Conservation (phyloP, 2,113 vertebrate species). For the Phainopepla nitens region DNA sequence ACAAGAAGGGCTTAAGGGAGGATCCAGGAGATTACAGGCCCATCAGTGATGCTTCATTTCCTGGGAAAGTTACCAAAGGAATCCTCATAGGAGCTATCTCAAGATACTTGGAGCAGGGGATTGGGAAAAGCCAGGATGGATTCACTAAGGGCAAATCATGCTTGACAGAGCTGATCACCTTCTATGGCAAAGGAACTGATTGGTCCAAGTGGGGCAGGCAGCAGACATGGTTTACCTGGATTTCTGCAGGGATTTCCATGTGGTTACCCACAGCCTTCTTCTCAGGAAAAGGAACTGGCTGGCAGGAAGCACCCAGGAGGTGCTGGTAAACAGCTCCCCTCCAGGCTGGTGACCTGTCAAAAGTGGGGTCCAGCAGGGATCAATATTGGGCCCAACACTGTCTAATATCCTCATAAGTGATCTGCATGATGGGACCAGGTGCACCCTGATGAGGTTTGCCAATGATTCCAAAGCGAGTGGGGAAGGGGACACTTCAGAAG, state of each 20-base stretch:
- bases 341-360: background rate
- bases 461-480: background rate
- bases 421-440: background rate
- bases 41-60: background rate
- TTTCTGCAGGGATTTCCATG: background rate
- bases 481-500: background rate
- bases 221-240: rapidly evolving
- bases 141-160: background rate
- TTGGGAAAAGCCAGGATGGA: background rate
- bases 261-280: background rate
- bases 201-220: rapidly evolving
- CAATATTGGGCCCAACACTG: rapidly evolving
- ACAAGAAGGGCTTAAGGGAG: background rate
- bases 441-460: background rate
- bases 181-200: background rate
- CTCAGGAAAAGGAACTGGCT: background rate
- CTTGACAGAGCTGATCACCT: background rate
- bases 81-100: background rate
- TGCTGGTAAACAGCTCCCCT: background rate
- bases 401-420: background rate
- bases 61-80: background rate
- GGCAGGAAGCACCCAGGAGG: background rate
- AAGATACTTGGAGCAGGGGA: background rate
- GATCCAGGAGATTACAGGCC: background rate
- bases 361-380: background rate